These are phyloP conservation scores for Parthenolecanium corni DNA, from an alignment of 2,888 invertebrate species.

Conservation along the genomic window DNA sequence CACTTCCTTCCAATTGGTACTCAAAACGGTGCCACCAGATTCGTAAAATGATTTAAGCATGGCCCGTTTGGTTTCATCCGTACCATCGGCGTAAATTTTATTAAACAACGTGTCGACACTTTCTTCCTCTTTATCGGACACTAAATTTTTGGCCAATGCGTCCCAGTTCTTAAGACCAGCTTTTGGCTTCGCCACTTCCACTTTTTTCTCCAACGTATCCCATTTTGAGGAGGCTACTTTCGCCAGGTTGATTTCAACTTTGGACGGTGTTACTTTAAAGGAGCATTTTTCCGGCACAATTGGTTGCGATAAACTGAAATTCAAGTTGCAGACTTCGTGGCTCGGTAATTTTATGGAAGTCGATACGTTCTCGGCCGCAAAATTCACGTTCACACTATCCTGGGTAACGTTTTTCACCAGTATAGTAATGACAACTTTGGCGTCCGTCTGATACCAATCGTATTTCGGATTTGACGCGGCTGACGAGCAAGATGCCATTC, in stretches of 20 bases:
- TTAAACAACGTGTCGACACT: slow-evolving; percentile 83
- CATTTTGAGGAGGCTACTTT: slow-evolving; percentile 53
- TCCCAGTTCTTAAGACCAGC: slow-evolving; percentile 56
- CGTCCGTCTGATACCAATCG: slow-evolving; percentile 83
- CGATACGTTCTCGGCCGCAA: slow-evolving; percentile 27
- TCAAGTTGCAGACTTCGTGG: slow-evolving; percentile 53
- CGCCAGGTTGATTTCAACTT: slow-evolving; percentile 72
- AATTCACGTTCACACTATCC: slow-evolving; percentile 49
- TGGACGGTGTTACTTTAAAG: slow-evolving; percentile 58
- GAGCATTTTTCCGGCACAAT: slow-evolving; percentile 56
- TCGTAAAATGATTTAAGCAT: slow-evolving; percentile 98
- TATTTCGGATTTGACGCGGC: slow-evolving; percentile 40
- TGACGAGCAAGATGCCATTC: slow-evolving; percentile 1
- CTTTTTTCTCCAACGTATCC: slow-evolving; percentile 42
- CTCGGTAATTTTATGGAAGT: slow-evolving; percentile 43
- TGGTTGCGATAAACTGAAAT: slow-evolving; percentile 57
- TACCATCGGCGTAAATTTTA: slow-evolving; percentile 83
- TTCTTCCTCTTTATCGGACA: slow-evolving; percentile 65
- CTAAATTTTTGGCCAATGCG: slow-evolving; percentile 61
- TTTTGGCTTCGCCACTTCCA: slow-evolving; percentile 44
- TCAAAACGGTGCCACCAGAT: slow-evolving; percentile 92
- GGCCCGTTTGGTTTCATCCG: slow-evolving; percentile 84
- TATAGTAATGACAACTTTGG: slow-evolving; percentile 67
- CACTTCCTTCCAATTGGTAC: slow-evolving; percentile 95
- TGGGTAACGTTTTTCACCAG: slow-evolving; percentile 62